Base-by-base conservation (phyloP, 2,888 invertebrate species). In the Diplolepis rosae region DNA sequence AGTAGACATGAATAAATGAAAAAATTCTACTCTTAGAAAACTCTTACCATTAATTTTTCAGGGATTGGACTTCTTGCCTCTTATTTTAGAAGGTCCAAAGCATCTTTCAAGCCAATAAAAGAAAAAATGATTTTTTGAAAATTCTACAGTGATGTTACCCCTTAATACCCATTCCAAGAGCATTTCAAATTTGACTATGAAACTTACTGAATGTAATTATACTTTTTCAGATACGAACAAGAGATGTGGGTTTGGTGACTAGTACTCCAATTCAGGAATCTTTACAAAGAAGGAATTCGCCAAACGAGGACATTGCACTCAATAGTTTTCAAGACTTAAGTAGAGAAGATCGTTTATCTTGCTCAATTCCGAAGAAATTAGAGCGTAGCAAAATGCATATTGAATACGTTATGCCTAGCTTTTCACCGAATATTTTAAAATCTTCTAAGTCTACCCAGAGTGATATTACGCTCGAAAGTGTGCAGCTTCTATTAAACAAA, bases 221-320 rank as follows among this genome's bases (percentile, higher is more conserved):
- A 56, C 30, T 48, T 9, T 72, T 71, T 56, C 24, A 87, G 87
- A 79, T 86, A 56, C 82, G 86, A 75, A 87, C 85, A 27, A 82
- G 82, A 69, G 86, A 87, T 51, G 79, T 83, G 22, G 86, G 86
- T 65, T 83, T 86, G 83, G 80, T 85, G 72, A 87, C 87, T 18
- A 84, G 83, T 65, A 84, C 84, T 2, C 85, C 85, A 42, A 82
- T 84, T 32, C 54, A 35, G 28, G 42, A 2, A 13, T 15, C 27
- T 2, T 42, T 13, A 39, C 27, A 39, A 24, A 24, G 54, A 15
- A 9, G 18, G 18, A 9, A 2, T 45, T 28, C 65, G 6, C 61
- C 71, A 24, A 66, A 65, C 7, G 70, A 68, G 1, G 70, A 70
- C 28, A 72, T 70, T 6, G 13, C 28, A 1, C 28, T 39, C 35